Percentiles rank a stretch among this genome's conserved stretches.
These are phyloP conservation scores for Temnothorax curvispinosus DNA, from an alignment of 1,140 invertebrate genomes.

Conservation along the genomic window DNA sequence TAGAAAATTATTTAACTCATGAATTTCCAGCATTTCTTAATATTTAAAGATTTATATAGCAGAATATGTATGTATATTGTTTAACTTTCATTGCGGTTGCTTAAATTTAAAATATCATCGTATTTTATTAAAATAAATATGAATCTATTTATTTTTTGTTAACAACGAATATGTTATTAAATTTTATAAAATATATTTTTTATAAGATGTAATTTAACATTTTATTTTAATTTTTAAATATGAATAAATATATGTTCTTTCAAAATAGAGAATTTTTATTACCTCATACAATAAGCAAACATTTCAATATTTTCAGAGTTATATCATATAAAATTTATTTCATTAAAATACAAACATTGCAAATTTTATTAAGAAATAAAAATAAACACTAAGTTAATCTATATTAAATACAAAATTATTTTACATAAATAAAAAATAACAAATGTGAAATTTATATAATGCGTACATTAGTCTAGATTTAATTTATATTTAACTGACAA, in stretches of 20 bases:
- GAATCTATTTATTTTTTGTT: conserved; percentile 46
- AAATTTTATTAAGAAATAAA: background rate
- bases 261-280: conserved; percentile 11
- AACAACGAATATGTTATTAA: conserved; percentile 1
- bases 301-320: background rate
- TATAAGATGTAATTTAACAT: conserved; percentile 1
- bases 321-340: background rate
- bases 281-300: background rate
- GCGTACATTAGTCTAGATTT: background rate
- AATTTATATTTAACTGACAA: background rate
- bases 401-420: background rate
- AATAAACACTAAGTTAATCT: background rate
- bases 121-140: conserved; percentile 15
- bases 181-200: conserved; percentile 49
- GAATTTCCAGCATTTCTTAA: conserved; percentile 76
- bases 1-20: conserved; percentile 77
- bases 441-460: background rate
- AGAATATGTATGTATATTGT: background rate
- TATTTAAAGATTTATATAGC: conserved; percentile 63
- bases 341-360: background rate
- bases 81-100: background rate
- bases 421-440: conserved; percentile 3
- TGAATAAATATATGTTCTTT: conserved; percentile 21
- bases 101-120: background rate
- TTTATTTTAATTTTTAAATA: conserved; percentile 9